Conservation (phyloP, 2,113 vertebrate species). For the Chloebia gouldiae region DNA sequence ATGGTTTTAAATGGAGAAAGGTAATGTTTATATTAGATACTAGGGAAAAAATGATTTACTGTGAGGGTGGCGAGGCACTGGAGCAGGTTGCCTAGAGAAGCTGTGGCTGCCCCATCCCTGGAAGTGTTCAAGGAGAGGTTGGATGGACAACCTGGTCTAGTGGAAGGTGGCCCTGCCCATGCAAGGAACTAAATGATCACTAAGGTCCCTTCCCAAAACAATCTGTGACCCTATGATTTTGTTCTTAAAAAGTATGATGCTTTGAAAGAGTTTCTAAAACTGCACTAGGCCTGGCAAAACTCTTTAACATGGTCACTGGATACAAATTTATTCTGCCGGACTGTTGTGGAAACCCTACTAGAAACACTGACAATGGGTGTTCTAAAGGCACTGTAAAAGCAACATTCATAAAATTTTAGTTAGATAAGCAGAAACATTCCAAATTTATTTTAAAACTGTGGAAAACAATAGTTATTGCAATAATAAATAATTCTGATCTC, state of each 20-base stretch:
- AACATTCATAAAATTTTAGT: not conserved
- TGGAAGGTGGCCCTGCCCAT: not conserved
- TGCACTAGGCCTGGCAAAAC: not conserved
- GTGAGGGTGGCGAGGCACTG: not conserved
- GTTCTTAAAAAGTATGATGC: not conserved
- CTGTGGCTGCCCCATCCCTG: not conserved
- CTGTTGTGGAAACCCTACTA: slow-evolving; percentile 55
- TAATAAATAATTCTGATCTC: not conserved
- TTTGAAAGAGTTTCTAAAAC: slow-evolving; percentile 1
- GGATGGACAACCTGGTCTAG: not conserved
- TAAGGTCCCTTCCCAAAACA: not conserved
- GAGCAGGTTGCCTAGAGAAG: not conserved
- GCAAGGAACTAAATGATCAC: not conserved
- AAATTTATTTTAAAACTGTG: not conserved
- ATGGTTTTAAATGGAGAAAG: not conserved
- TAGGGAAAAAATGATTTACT: not conserved
- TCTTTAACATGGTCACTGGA: not conserved
- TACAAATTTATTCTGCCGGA: not conserved
- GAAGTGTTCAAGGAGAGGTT: not conserved
- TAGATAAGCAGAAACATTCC: slow-evolving; percentile 19
- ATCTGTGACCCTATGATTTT: not conserved
- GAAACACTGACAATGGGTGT: slow-evolving; percentile 23
- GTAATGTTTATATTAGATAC: not conserved
- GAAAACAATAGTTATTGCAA: not conserved
- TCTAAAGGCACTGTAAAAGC: slow-evolving; percentile 19